These are phyloP conservation scores for Drosophila lacicola DNA, from an alignment of 2,888 invertebrate species.

Conservation along the genomic window DNA sequence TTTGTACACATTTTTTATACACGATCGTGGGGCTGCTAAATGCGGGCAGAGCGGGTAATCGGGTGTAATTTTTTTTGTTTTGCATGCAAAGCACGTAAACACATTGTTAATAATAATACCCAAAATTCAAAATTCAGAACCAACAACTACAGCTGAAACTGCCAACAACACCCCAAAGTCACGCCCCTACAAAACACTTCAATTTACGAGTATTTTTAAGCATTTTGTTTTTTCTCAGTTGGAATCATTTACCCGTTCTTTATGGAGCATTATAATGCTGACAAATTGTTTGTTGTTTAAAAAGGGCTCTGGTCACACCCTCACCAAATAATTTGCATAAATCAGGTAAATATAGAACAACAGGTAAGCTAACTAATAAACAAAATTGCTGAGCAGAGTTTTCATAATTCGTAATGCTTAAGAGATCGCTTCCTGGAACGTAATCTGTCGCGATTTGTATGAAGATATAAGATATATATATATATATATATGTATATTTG, in stretches of 20 bases:
- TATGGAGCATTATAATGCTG: slow-evolving; percentile 53
- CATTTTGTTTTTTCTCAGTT: slow-evolving; percentile 23
- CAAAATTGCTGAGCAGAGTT: slow-evolving; percentile 44
- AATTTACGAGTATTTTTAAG: slow-evolving; percentile 53
- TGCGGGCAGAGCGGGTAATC: slow-evolving; percentile 41
- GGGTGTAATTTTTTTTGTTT: slow-evolving; percentile 31
- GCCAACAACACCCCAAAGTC: slow-evolving; percentile 70
- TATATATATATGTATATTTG: not conserved
- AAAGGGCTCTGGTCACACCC: slow-evolving; percentile 53
- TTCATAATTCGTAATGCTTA: slow-evolving; percentile 44
- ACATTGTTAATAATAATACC: slow-evolving; percentile 61
- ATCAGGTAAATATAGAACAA: slow-evolving; percentile 34
- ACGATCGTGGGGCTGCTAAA: slow-evolving; percentile 51
- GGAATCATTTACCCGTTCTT: slow-evolving; percentile 42
- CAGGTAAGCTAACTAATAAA: slow-evolving; percentile 22
- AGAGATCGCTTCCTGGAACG: slow-evolving; percentile 9
- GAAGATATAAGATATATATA: not conserved
- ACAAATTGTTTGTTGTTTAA: slow-evolving; percentile 47
- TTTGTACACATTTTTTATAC: slow-evolving; percentile 17
- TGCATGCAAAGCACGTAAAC: slow-evolving; percentile 68
- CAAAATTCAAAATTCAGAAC: slow-evolving; percentile 46
- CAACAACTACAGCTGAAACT: slow-evolving; percentile 39
- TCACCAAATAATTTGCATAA: slow-evolving; percentile 40
- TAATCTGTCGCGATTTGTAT: not conserved
- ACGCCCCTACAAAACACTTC: slow-evolving; percentile 66